Percentiles rank a stretch among this genome's conserved stretches.
phyloP scores from a whole-genome alignment of 2,888 invertebrate genomes.

The Meta bourneti region DNA sequence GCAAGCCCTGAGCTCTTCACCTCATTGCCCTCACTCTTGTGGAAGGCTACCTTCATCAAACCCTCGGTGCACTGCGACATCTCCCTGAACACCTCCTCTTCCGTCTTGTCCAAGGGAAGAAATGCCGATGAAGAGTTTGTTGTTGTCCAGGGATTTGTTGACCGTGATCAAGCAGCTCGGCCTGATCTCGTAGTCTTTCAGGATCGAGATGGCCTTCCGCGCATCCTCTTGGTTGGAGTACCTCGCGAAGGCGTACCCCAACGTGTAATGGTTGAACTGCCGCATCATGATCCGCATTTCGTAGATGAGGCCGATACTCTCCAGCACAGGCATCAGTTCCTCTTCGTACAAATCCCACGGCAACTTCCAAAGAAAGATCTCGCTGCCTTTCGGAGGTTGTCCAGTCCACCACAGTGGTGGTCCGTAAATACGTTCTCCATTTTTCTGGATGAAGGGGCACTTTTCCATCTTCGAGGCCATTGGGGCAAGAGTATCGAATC shows the following conservation, averaged over 20 bases:
- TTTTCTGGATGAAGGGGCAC: constrained; percentile 85
- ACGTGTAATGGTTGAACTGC: constrained; percentile 88
- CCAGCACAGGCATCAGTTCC: constrained; percentile 87
- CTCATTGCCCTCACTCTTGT: constrained; percentile 89
- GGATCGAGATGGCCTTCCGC: constrained; percentile 84
- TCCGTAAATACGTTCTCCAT: constrained; percentile 88
- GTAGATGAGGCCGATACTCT: constrained; percentile 86
- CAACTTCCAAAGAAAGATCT: constrained; percentile 89
- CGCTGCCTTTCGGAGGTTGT: constrained; percentile 86
- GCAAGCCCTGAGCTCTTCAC: no score
- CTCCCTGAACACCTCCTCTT: constrained; percentile 84
- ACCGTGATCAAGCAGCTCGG: constrained; percentile 86
- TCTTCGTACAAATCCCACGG: constrained; percentile 89
- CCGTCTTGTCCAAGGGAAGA: constrained; percentile 86
- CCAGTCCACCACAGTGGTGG: constrained; percentile 83
- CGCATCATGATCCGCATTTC: constrained; percentile 88
- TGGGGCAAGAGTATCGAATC: not conserved
- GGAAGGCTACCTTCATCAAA: constrained; percentile 85
- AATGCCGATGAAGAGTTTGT: constrained; percentile 88
- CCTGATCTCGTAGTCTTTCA: constrained; percentile 87
- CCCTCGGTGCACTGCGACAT: constrained; percentile 86
- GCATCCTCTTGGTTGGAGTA: constrained; percentile 85
- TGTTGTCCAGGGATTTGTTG: constrained; percentile 89
- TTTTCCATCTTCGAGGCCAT: not conserved
- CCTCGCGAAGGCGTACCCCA: constrained; percentile 90